Conservation (phyloP, 1,140 invertebrate genomes). For the Polyergus mexicanus region DNA sequence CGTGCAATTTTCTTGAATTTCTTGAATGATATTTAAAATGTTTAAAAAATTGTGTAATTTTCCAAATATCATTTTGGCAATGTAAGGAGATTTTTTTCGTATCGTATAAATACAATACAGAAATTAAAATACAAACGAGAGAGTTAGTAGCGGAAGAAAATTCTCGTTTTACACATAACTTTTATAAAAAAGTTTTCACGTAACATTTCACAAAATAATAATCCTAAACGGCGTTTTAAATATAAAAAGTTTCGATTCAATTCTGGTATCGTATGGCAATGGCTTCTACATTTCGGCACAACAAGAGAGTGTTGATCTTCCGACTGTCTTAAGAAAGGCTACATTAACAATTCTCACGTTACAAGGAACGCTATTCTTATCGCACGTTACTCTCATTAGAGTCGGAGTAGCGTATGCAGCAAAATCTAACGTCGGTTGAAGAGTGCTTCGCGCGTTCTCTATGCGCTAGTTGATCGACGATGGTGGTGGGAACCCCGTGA, state of each 20-base stretch:
- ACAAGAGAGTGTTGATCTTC: background rate
- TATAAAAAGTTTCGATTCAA: background rate
- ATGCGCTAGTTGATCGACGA: background rate
- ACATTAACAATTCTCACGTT: constrained; percentile 16
- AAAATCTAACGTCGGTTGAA: constrained; percentile 11
- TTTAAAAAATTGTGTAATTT: constrained; percentile 1
- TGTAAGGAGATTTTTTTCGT: background rate
- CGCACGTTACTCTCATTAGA: background rate
- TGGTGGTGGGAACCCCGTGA: constrained; percentile 50
- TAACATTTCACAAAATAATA: background rate
- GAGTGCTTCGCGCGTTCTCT: background rate
- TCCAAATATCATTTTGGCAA: background rate
- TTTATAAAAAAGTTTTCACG: background rate
- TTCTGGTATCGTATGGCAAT: background rate
- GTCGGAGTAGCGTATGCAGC: background rate
- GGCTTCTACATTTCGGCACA: background rate
- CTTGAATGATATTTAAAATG: background rate
- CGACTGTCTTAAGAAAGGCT: background rate
- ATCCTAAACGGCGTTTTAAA: background rate
- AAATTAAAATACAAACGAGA: background rate
- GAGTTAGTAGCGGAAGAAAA: background rate
- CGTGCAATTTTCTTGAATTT: constrained; percentile 31
- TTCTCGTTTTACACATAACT: background rate
- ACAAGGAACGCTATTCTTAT: background rate
- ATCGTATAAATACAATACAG: background rate